Conservation (phyloP, 2,113 vertebrate species). For the Dolichotis patagonum region DNA sequence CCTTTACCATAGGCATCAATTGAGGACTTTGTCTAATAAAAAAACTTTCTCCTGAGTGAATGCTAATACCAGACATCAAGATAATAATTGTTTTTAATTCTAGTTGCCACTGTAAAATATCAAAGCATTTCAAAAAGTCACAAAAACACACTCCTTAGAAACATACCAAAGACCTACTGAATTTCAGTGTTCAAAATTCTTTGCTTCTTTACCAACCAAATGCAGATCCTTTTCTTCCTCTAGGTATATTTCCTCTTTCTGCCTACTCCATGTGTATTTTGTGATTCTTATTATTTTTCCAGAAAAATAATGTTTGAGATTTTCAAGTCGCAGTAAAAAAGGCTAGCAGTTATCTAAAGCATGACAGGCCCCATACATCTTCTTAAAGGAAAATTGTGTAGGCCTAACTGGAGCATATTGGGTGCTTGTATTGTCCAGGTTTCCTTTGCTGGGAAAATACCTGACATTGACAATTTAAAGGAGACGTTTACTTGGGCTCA, state of each 20-base stretch:
- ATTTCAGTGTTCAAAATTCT: neutral
- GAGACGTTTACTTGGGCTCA: neutral
- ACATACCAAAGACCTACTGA: neutral
- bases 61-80: neutral
- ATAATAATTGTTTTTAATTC: neutral
- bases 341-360: neutral
- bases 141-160: neutral
- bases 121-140: neutral
- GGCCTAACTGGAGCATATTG: neutral
- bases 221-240: neutral
- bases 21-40: neutral
- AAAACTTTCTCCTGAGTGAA: neutral
- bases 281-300: neutral
- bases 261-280: neutral
- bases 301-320: neutral
- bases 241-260: neutral
- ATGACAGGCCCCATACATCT: neutral
- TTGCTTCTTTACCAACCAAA: neutral
- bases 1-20: neutral
- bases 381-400: neutral
- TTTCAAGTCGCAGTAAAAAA: neutral
- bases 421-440: neutral
- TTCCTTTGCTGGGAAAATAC: neutral
- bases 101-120: neutral
- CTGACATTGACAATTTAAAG: neutral